These are phyloP conservation scores for Oplegnathus fasciatus DNA, from an alignment of 2,113 vertebrate genomes.

Conservation along the genomic window DNA sequence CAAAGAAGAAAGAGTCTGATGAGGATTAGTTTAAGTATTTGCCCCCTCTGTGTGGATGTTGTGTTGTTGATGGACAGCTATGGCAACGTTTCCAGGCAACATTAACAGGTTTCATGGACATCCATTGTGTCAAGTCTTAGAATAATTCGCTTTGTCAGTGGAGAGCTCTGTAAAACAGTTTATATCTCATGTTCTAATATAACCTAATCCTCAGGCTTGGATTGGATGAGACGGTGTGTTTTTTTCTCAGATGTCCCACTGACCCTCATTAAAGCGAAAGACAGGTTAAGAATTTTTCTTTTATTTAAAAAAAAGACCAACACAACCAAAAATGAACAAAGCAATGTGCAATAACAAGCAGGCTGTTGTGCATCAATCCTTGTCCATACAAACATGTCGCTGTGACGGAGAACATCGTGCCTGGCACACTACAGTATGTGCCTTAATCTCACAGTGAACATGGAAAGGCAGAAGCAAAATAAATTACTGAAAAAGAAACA, in stretches of 20 bases:
- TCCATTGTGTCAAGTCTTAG: background rate
- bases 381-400: background rate
- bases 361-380: constrained; percentile 20
- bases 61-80: background rate
- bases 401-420: constrained; percentile 2
- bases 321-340: constrained; percentile 22
- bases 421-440: constrained; percentile 10
- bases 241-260: background rate
- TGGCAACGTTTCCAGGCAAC: constrained; percentile 44
- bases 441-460: constrained; percentile 28
- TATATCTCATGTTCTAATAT: background rate
- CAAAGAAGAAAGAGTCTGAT: background rate
- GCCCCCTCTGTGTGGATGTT: background rate
- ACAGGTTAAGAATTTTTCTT: constrained; percentile 15
- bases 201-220: background rate
- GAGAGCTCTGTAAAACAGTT: constrained; percentile 7
- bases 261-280: constrained; percentile 4
- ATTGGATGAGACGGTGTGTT: background rate
- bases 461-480: constrained; percentile 41
- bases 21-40: background rate
- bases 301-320: constrained; percentile 55
- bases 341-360: constrained; percentile 25
- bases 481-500: constrained; percentile 51
- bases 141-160: constrained; percentile 10
- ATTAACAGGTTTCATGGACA: constrained; percentile 31